Evolutionary conservation across 2,797 vertebrate genomes (phyloP).

Genomic region (Morus bassanus): DNA sequence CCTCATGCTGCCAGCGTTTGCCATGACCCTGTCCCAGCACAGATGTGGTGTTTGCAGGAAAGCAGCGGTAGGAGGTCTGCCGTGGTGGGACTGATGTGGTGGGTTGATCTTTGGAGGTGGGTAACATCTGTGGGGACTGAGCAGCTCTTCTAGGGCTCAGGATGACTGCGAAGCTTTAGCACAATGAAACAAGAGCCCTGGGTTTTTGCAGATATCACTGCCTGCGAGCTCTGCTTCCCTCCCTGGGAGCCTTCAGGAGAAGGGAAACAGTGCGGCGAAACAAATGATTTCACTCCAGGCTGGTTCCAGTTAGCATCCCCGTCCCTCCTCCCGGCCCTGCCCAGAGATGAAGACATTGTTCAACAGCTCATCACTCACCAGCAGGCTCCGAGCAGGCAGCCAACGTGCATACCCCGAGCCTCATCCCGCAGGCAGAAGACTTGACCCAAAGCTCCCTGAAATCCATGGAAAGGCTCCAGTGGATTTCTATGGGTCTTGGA

Average conservation of each 20-base stretch:
- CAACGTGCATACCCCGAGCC: neutral
- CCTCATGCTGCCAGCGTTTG: rapidly evolving
- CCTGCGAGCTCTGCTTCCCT: neutral
- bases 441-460: slow-evolving; percentile 47
- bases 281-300: slow-evolving; percentile 52
- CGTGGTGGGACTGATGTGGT: rapidly evolving
- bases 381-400: slow-evolving; percentile 25
- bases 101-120: neutral
- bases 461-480: slow-evolving; percentile 53
- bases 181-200: rapidly evolving
- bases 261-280: neutral
- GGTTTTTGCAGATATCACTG: neutral
- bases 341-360: slow-evolving; percentile 60
- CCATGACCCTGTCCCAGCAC: neutral
- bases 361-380: slow-evolving; percentile 45
- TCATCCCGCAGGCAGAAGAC: neutral
- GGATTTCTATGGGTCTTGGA: slow-evolving; percentile 55
- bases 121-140: rapidly evolving
- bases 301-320: slow-evolving; percentile 60
- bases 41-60: neutral
- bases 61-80: neutral
- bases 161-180: neutral
- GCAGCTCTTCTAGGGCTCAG: neutral
- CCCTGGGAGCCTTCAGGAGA: neutral
- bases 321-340: slow-evolving; percentile 37